Evolutionary conservation across 2,888 invertebrate genomes (phyloP).

Genomic region (Noctuana brunneofusca): DNA sequence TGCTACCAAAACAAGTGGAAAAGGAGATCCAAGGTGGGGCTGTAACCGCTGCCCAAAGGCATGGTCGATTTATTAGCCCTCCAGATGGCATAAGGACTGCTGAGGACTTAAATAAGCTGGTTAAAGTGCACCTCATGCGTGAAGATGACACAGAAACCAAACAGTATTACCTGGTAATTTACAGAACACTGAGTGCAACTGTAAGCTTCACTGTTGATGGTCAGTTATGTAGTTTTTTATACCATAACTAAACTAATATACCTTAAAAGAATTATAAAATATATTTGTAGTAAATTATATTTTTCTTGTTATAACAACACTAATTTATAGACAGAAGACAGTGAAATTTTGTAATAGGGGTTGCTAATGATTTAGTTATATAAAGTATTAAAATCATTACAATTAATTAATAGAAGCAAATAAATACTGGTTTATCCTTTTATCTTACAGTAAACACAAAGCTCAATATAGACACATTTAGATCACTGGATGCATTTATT

Average conservation of each 20-base stretch:
- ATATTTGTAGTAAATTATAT: too few relatives aligned
- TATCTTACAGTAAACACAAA: conserved; percentile 79
- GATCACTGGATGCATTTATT: conserved; percentile 89
- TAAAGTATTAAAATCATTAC: too few relatives aligned
- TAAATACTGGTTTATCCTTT: too few relatives aligned
- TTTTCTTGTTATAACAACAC: too few relatives aligned
- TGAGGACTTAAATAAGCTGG: conserved; percentile 84
- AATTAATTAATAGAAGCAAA: too few relatives aligned
- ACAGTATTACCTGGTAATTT: conserved; percentile 90
- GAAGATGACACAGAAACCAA: conserved; percentile 79
- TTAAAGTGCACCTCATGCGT: conserved; percentile 87
- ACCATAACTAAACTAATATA: not conserved
- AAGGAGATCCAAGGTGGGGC: conserved; percentile 88
- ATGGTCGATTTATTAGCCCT: conserved; percentile 75
- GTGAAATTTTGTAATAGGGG: too few relatives aligned
- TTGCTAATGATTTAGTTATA: too few relatives aligned
- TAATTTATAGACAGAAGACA: too few relatives aligned
- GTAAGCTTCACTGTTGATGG: conserved; percentile 93
- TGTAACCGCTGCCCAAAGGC: conserved; percentile 74
- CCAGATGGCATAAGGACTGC: conserved; percentile 65
- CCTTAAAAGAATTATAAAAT: not conserved
- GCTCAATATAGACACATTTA: conserved; percentile 87
- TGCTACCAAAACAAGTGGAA: conserved; percentile 90
- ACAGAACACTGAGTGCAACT: conserved; percentile 92
- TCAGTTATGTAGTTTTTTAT: conserved; percentile 59